Base-by-base conservation (phyloP, 2,888 invertebrate genomes). In the Camponotus fellah region DNA sequence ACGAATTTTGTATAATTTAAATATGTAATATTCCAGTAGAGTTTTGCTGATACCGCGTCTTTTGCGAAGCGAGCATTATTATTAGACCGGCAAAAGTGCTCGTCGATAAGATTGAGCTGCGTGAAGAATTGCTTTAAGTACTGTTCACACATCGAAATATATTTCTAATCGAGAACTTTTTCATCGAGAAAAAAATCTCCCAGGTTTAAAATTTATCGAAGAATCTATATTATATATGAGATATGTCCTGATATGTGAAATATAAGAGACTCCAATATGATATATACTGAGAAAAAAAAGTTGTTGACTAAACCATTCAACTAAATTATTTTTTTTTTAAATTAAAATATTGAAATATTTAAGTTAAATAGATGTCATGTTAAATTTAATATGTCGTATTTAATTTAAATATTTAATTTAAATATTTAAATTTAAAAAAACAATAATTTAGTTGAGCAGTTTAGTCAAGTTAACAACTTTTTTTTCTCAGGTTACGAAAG, bases 31-130 rank as follows among this genome's bases (percentile, higher is more conserved):
- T 9, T 10, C 37, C 6, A 21, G n/a, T 5, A 8, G 32, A 17
- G 32, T 32, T 17, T 10, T 32, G 49, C 32, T 17, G 68, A 68
- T 69, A 40, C 12, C 5, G 40, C 6, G 65, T 40, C 40, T n/a
- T 66, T 40, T 37, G 46, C 79, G 34, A 34, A n/a, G 21, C 77
- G 68, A 56, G 34, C 60, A 60, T 79, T 71, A 71, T 79, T 71
- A 71, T 10, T 26, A 49, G 46, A 53, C 17, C 53, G 65, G 12
- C 60, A 37, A 80, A 72, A 60, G 34, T 17, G 79, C 40, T n/a
- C 17, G 40, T 65, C 37, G 40, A 66, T 32, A 43, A 77, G 77
- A 66, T 56, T 56, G 53, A 56, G 43, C n/a, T 9, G 56, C 32
- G 34, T 21, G 49, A 53, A 8, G 17, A 49, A 49, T 14, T 46